Percentiles rank a stretch among this genome's conserved stretches.
phyloP scores from a whole-genome alignment of 2,113 vertebrate genomes.

The Aspiorhynchus laticeps region DNA sequence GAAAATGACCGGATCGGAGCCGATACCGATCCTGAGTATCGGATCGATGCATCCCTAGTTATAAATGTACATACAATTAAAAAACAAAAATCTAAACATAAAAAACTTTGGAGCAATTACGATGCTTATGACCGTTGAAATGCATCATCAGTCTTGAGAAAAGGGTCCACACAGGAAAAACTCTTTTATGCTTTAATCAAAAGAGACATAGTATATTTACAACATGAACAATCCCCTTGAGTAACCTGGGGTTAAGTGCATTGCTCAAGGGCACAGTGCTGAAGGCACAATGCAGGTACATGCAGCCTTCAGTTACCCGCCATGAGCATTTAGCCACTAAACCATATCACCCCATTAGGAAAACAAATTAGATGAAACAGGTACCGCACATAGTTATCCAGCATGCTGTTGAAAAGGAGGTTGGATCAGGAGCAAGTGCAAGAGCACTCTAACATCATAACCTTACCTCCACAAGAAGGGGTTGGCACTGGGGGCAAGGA shows the following conservation, averaged over 20 bases:
- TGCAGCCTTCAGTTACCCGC: not conserved
- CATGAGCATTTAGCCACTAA: not conserved
- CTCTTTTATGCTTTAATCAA: not conserved
- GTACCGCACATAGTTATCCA: not conserved
- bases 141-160: too few relatives aligned
- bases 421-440: conserved; percentile 7
- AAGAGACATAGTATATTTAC: not conserved
- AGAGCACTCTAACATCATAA: conserved; percentile 19
- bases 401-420: not conserved
- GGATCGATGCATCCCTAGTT: too few relatives aligned
- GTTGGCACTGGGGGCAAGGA: conserved; percentile 79
- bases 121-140: not conserved
- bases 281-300: not conserved
- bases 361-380: not conserved
- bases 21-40: too few relatives aligned
- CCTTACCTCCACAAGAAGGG: conserved; percentile 96
- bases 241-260: not conserved
- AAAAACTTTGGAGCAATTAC: too few relatives aligned
- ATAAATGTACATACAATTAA: too few relatives aligned
- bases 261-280: not conserved
- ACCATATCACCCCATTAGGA: not conserved
- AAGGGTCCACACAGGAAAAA: not conserved
- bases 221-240: not conserved
- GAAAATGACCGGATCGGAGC: too few relatives aligned
- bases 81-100: too few relatives aligned